These are phyloP conservation scores for Mormyrus lacerda DNA, from an alignment of 2,113 vertebrate species.

Conservation along the genomic window DNA sequence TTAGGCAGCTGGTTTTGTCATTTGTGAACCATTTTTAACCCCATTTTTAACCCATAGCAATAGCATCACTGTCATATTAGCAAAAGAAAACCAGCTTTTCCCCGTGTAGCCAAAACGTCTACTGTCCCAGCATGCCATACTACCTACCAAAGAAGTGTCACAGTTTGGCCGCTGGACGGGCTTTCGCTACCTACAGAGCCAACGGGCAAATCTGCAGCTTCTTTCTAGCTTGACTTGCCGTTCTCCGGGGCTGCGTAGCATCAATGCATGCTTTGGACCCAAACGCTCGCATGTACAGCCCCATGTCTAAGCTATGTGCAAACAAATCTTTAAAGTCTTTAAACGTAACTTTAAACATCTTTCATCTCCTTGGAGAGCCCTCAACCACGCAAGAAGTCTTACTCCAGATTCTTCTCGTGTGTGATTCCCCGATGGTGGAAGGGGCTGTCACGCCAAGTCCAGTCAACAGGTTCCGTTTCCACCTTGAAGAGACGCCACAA, in stretches of 20 bases:
- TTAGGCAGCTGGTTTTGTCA: constrained; percentile 14
- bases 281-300: background rate
- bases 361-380: background rate
- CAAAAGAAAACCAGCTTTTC: background rate
- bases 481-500: background rate
- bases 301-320: background rate
- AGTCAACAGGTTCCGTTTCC: background rate
- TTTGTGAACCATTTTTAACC: background rate
- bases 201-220: background rate
- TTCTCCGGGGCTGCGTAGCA: background rate
- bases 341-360: constrained; percentile 7
- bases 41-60: background rate
- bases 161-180: background rate
- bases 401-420: background rate
- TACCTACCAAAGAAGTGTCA: background rate
- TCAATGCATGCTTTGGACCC: background rate
- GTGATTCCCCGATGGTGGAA: background rate
- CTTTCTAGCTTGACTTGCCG: background rate
- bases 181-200: background rate
- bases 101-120: background rate
- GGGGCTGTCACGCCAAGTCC: background rate
- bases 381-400: background rate
- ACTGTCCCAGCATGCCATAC: background rate
- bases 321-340: background rate
- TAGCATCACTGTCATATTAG: background rate